Base-by-base conservation (phyloP, 2,113 vertebrate species). In the Triplophysa dalaica region DNA sequence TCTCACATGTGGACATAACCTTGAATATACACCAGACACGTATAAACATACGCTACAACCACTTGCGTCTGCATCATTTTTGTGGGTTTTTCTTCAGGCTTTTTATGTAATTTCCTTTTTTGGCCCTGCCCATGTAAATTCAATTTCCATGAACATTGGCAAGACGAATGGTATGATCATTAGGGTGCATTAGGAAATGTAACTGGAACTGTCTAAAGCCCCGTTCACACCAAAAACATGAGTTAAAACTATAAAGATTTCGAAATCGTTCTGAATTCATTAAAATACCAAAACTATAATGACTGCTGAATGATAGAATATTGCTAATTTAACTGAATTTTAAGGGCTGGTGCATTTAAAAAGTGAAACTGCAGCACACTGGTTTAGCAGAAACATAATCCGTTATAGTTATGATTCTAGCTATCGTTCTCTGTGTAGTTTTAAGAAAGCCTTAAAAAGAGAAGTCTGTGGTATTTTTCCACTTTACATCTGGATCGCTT, bases 401-500 rank as follows among this genome's bases (percentile, higher is more conserved):
- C 3, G 29, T 29, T 29, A 29, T 4, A 4, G 29, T 29, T 29
- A 29, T 29, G 33, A 8, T 7, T 38, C 33, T 38, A 38, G 33
- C 7, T 38, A 6, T 38, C 33, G 7, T 38, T 38, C 33, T 38
- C 6, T 5, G 33, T 45, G 43, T 45, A 45, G 43, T 12, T 45
- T 45, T 45, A 2, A 12, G 43, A 45, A 45, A 45, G 22, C 4
- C 56, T 29, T 75, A 22, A 62, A 48, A 63, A 29, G 22, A 9
- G 14, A 16, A 75, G 38, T 48, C 62, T 75, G 72, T 16, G 11
- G 45, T 22, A 7, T 72, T 12, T 52, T 62, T 19, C 22, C 45
- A n/a, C 48, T 38, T 29, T 60, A 45, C 60, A 81, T 81, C 66
- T 81, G 63, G 62, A 61, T 62, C 45, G 19, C 63, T 67, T 62